Evolutionary conservation across 2,888 invertebrate genomes (phyloP).

Genomic region (Nephrotoma appendiculata): DNA sequence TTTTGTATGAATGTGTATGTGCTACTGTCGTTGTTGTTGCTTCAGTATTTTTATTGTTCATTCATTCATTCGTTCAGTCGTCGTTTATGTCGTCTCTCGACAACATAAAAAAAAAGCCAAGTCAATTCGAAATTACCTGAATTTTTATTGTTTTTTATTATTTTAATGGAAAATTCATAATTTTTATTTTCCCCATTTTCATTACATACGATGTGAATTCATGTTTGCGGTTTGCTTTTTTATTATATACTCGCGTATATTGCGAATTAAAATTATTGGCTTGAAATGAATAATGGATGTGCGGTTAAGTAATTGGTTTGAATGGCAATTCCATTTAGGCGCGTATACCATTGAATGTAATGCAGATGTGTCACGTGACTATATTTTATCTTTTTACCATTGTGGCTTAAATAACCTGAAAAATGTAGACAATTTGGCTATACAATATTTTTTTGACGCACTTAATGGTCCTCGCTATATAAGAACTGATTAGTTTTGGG

Average conservation of each 20-base stretch:
- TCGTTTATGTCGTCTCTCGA: neutral
- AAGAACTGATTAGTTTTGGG: no score
- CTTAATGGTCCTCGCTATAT: no score
- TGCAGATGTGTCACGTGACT: no score
- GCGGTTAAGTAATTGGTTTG: no score
- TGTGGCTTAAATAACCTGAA: no score
- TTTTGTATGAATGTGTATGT: neutral
- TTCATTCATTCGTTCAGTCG: neutral
- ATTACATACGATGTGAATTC: neutral
- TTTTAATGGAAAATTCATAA: neutral
- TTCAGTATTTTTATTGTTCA: neutral
- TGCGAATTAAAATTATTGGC: neutral
- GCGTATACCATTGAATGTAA: no score
- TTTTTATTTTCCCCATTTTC: neutral
- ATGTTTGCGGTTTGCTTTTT: neutral
- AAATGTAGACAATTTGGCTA: no score
- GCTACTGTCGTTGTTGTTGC: neutral
- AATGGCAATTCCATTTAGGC: no score
- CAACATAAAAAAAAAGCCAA: neutral
- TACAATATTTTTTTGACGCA: no score
- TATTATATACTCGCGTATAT: neutral
- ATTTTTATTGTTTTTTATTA: neutral
- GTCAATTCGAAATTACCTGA: neutral
- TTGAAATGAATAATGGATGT: neutral
- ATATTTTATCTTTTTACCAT: no score